Percentiles rank a stretch among this genome's conserved stretches.
Conservation (phyloP, 1,140 invertebrate species). For the Sinella curviseta region DNA sequence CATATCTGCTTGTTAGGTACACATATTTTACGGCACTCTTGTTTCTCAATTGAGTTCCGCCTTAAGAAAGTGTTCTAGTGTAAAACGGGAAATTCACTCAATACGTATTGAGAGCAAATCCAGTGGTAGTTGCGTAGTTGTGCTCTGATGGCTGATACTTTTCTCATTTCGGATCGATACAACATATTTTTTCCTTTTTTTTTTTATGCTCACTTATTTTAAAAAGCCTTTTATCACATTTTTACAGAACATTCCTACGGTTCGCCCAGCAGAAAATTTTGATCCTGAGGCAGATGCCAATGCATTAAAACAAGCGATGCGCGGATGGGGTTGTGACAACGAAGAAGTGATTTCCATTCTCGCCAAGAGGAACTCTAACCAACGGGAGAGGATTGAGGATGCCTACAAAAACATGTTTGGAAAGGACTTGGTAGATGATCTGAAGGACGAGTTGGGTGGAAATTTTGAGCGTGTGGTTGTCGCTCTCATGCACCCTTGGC, state of each 20-base stretch:
- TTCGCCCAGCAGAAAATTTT: conserved; percentile 80
- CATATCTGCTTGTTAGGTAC: not conserved
- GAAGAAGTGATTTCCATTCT: conserved; percentile 87
- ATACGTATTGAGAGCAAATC: not conserved
- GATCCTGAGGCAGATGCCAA: conserved; percentile 85
- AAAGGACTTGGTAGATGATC: conserved; percentile 76
- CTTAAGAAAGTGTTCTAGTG: not conserved
- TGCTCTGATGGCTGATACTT: not conserved
- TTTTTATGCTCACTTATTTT: not conserved
- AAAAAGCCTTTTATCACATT: conserved; percentile 27
- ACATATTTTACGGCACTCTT: not conserved
- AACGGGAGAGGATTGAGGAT: conserved; percentile 84
- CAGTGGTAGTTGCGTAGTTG: not conserved
- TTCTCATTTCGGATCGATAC: conserved; percentile 8
- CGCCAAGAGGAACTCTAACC: conserved; percentile 80
- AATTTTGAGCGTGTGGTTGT: conserved; percentile 62
- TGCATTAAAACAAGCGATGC: conserved; percentile 87
- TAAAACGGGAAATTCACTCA: not conserved
- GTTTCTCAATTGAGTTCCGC: not conserved
- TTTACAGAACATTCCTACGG: conserved; percentile 78
- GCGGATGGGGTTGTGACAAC: conserved; percentile 89
- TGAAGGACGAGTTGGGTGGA: conserved; percentile 64
- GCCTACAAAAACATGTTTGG: conserved; percentile 92
- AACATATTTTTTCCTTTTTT: not conserved
- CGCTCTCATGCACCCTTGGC: conserved; percentile 59